Evolutionary conservation across 37 sponge, comb jelly and placozoan genomes (phyloP), one percentile per base, ranked within the genome.

Genomic region (Eunapius fragilis): DNA sequence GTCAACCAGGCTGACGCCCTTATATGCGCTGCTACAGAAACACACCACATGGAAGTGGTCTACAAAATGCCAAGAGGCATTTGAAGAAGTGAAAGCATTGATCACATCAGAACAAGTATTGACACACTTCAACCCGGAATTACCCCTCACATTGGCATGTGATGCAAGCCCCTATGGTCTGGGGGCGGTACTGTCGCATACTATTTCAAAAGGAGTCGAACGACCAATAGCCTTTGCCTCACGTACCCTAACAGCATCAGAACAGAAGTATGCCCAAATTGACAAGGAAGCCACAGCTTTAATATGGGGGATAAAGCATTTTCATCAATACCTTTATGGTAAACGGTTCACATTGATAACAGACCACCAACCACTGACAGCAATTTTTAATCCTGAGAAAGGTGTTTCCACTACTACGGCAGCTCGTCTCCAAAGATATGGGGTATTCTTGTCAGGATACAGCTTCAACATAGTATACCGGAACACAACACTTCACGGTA

Each of bases 261-360:
- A 92, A 70, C 37, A 70, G 11, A 92, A 88, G 23, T 94, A 89
- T 67, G 69, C 90, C 3, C 94, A 89, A 49, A 83, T 89, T 6
- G 94, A 88, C 28, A 82, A 82, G 37, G 87, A 91, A 31, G 91
- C 87, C 0, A 67, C 87, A 17, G 79, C 69, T 22, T 25, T 91
- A 7, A 70, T 82, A 2, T 90, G 74, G 41, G 87, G 87, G 19
- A 70, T 94, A 2, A 75, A 80, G 23, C 76, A 78, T 22, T 87
- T 93, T 26, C 90, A 93, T 50, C 34, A 75, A 25, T 94, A 94
- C 38, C 69, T 94, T 2, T 94, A 86, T 77, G 94, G 88, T 28
- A 37, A 90, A 23, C 31, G 79, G 6, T 93, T 93, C 74, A 79
- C 67, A 3, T 67, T 93, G 32, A 41, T 85, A 4, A 91, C 89